A percentile compares a stretch with the other conserved stretches of the same genome.
Conservation (phyloP, 2,888 invertebrate species). For the Terebella lapidaria region DNA sequence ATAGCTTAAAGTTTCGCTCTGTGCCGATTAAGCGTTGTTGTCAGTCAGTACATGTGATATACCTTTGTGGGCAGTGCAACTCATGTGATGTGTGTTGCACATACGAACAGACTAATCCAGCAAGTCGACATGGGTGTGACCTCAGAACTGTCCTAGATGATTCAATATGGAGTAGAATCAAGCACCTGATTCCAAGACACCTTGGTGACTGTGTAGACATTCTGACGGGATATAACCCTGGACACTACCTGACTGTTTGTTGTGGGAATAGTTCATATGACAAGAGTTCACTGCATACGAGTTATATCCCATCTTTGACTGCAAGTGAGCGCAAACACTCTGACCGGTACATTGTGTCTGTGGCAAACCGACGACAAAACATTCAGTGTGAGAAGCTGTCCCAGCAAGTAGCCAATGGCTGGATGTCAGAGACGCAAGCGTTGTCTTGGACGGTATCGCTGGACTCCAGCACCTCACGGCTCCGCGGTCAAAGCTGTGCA, state of each 20-base stretch:
- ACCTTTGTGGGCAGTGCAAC: not conserved
- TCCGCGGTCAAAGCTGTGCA: constrained; percentile 51
- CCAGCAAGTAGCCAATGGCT: too few species aligned
- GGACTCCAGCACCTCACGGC: too few species aligned
- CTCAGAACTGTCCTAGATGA: not conserved
- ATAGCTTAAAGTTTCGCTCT: not conserved
- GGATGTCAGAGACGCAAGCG: too few species aligned
- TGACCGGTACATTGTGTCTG: too few species aligned
- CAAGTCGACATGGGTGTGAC: constrained; percentile 6
- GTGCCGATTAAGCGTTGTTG: not conserved
- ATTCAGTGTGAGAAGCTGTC: too few species aligned
- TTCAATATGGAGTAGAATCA: not conserved
- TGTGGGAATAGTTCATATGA: constrained; percentile 19
- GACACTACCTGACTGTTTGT: constrained; percentile 32
- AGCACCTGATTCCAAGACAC: not conserved
- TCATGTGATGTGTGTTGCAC: constrained; percentile 19
- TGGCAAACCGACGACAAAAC: too few species aligned
- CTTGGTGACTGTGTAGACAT: constrained; percentile 26
- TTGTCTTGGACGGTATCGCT: too few species aligned
- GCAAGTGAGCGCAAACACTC: too few species aligned
- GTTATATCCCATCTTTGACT: too few species aligned
- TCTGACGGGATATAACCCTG: constrained; percentile 31
- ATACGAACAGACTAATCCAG: constrained; percentile 13
- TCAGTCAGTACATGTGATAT: not conserved
- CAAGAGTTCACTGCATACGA: not conserved